Base-by-base conservation (phyloP, 1,140 invertebrate species). In the Elysia chlorotica region DNA sequence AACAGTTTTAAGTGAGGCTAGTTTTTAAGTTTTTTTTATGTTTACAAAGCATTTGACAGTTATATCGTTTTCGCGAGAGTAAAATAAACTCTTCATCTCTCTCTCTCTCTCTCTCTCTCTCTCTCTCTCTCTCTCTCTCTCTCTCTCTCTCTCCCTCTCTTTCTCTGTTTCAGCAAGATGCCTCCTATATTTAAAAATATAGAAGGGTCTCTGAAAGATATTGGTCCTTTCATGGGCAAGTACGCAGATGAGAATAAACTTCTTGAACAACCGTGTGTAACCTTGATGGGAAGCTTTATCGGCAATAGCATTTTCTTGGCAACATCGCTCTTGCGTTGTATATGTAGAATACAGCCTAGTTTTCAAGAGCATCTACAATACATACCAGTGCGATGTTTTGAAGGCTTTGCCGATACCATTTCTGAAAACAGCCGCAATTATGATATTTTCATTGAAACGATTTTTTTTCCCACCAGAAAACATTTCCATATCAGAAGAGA, bases 261-360 rank as follows among this genome's bases (percentile, higher is more conserved):
- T 4, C 59, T 72, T 17, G 37, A 56, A 23, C 61, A 67, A 23
- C 78, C 74, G 1, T 28, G 76, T 23, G 57, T 66, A 30, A 54
- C 69, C 5, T 33, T 81, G 30, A 71, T 81, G 0, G 74, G 74
- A 0, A 75, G 79, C 53, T 73, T 67, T 54, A 69, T 57, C 31
- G 78, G 48, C 0, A 41, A 74, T 33, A 63, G 75, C 48, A 76
- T 81, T n/a, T 61, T 78, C 5, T 53, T 77, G 6, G 61, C 74
- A 3, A 75, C 79, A 1, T 75, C 79, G 0, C 63, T 81, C 10
- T 35, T 81, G 2, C 41, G 66, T 54, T 81, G 74, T n/a, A 74
- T 81, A 81, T 61, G n/a, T 78, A 19, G 41, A 74, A 25, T 78
- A 81, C 70, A 76, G 76, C 17, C 33, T 81, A 19, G 21, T 30